Conservation (phyloP, 2,888 invertebrate genomes). For the Synanthedon myopaeformis region DNA sequence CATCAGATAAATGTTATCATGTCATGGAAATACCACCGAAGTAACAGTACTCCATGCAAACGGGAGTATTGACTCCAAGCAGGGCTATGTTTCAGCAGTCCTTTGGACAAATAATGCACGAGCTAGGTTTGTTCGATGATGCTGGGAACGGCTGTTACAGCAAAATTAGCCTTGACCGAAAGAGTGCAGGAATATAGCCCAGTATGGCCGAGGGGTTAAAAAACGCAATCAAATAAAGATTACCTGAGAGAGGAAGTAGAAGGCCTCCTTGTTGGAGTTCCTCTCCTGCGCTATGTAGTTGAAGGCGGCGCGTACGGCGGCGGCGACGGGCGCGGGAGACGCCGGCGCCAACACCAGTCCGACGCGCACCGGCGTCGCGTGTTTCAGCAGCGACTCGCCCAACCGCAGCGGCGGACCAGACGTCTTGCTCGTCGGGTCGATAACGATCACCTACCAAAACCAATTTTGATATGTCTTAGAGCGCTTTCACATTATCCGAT, state of each 20-base stretch:
- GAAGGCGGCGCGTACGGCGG: slow-evolving; percentile 88
- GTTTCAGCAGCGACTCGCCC: slow-evolving; percentile 90
- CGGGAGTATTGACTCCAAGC: too few species aligned
- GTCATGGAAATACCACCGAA: too few species aligned
- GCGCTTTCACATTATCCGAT: too few species aligned
- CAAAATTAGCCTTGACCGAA: too few species aligned
- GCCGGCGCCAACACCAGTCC: slow-evolving; percentile 84
- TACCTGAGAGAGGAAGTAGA: slow-evolving; percentile 89
- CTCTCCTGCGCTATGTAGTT: slow-evolving; percentile 88
- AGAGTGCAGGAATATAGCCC: not conserved
- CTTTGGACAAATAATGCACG: too few species aligned
- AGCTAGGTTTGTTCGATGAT: too few species aligned
- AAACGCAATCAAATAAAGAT: slow-evolving; percentile 13
- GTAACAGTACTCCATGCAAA: too few species aligned
- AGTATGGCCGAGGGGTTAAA: not conserved
- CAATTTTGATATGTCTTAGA: not conserved
- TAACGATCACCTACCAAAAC: slow-evolving; percentile 77
- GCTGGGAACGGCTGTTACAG: too few species aligned
- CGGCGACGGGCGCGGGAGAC: slow-evolving; percentile 74
- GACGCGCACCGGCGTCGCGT: slow-evolving; percentile 90
- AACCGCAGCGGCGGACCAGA: slow-evolving; percentile 83
- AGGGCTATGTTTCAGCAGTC: too few species aligned
- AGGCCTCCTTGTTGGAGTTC: slow-evolving; percentile 77
- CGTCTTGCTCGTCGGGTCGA: slow-evolving; percentile 82
- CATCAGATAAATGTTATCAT: too few species aligned